Evolutionary conservation across 2,888 invertebrate genomes (phyloP).

Genomic region (Brachyptera putata): DNA sequence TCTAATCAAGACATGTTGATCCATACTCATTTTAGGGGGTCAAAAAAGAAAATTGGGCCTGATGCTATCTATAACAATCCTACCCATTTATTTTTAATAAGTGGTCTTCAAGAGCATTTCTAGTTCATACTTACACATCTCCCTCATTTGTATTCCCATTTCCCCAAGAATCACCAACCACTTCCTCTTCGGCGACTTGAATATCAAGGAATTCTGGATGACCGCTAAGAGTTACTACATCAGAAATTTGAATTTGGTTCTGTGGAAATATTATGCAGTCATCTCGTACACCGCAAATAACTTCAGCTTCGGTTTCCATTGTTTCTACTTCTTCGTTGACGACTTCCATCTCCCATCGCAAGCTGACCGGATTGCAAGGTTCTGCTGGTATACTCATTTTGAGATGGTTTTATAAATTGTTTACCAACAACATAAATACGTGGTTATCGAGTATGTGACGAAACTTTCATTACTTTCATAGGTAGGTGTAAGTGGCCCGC

Average conservation of each 20-base stretch:
- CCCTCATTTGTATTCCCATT: constrained; percentile 64
- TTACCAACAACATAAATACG: too few species aligned
- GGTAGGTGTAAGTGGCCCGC: too few species aligned
- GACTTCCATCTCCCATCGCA: constrained; percentile 14
- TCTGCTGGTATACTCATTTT: not conserved
- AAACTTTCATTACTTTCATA: too few species aligned
- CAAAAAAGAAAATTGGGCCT: too few species aligned
- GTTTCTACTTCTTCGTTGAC: constrained; percentile 37
- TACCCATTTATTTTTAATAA: too few species aligned
- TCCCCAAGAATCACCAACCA: constrained; percentile 78
- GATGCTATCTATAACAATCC: too few species aligned
- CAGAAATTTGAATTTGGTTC: constrained; percentile 1
- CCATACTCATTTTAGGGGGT: too few species aligned
- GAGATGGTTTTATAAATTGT: too few species aligned
- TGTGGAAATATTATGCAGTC: constrained; percentile 31
- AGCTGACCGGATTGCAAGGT: not conserved
- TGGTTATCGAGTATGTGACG: too few species aligned
- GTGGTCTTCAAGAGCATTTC: too few species aligned
- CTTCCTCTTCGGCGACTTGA: constrained; percentile 68
- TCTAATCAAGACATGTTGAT: too few species aligned
- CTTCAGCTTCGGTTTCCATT: constrained; percentile 51
- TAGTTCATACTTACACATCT: constrained; percentile 49
- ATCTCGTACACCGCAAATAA: constrained; percentile 49
- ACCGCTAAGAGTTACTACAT: constrained; percentile 40
- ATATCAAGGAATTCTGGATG: constrained; percentile 48